These are phyloP conservation scores for Leucophenga varia DNA, from an alignment of 1,140 invertebrate genomes.

Conservation along the genomic window DNA sequence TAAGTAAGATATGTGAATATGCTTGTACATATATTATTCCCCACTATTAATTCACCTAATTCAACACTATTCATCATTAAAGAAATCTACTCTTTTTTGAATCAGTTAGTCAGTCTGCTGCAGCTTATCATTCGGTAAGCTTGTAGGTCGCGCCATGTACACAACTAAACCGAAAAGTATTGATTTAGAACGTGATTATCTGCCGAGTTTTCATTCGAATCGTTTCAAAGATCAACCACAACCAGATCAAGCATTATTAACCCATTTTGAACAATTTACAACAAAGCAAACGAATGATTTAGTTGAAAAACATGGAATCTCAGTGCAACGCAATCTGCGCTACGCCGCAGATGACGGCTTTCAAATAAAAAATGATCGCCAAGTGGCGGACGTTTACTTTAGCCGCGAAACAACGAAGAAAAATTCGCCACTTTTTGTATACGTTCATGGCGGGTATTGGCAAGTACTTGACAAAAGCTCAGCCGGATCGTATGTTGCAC, in stretches of 20 bases:
- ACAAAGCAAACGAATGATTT: constrained; percentile 23
- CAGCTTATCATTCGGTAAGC: too few species aligned
- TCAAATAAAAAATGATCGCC: too few species aligned
- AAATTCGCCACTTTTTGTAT: constrained; percentile 70
- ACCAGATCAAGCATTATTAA: constrained; percentile 24
- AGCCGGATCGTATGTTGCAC: constrained; percentile 64
- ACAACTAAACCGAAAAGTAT: constrained; percentile 21
- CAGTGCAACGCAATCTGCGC: constrained; percentile 24
- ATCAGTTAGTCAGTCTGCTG: too few species aligned
- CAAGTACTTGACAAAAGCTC: constrained; percentile 67
- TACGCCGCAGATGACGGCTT: constrained; percentile 26
- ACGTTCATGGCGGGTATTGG: constrained; percentile 84
- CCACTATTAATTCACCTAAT: too few species aligned
- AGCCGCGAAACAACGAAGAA: constrained; percentile 3
- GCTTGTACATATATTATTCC: too few species aligned
- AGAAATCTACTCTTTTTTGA: too few species aligned
- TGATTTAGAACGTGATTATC: constrained; percentile 33
- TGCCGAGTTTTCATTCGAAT: constrained; percentile 27
- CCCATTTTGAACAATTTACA: constrained; percentile 23
- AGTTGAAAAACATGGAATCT: constrained; percentile 4
- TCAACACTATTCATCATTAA: too few species aligned
- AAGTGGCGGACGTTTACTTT: constrained; percentile 36
- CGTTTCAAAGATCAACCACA: constrained; percentile 29
- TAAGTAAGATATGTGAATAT: too few species aligned
- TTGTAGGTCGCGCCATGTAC: too few species aligned